Evolutionary conservation across 2,888 invertebrate species (phyloP).

Genomic region (Melanargia galathea): DNA sequence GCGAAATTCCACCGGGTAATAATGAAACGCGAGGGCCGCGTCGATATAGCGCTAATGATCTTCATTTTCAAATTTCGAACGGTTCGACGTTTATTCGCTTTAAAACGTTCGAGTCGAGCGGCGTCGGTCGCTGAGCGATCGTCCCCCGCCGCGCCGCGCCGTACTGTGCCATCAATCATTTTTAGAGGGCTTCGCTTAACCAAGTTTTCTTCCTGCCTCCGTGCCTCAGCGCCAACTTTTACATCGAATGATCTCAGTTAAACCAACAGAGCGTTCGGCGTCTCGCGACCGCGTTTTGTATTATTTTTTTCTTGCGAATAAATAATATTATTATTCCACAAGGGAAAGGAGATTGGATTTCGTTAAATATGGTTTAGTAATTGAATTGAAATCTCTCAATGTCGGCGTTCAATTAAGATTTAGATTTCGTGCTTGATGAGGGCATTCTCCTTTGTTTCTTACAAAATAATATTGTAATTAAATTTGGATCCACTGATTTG

Average conservation of each 20-base stretch:
- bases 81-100: constrained; percentile 80
- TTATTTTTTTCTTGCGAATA: constrained; percentile 81
- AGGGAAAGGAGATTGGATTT: constrained; percentile 82
- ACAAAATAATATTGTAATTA: constrained; percentile 66
- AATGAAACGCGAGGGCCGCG: constrained; percentile 62
- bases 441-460: constrained; percentile 75
- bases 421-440: constrained; percentile 72
- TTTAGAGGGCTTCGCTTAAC: constrained; percentile 82
- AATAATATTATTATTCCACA: constrained; percentile 82
- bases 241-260: constrained; percentile 79
- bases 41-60: constrained; percentile 77
- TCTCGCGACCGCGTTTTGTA: constrained; percentile 74
- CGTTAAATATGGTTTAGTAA: constrained; percentile 83
- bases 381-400: constrained; percentile 83
- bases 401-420: constrained; percentile 82
- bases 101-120: constrained; percentile 61
- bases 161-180: constrained; percentile 79
- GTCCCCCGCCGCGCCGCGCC: constrained; percentile 58
- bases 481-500: constrained; percentile 31
- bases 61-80: constrained; percentile 73
- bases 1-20: constrained; percentile 60
- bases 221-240: constrained; percentile 73
- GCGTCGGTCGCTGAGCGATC: constrained; percentile 46
- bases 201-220: constrained; percentile 78
- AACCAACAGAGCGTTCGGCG: constrained; percentile 77